A percentile compares a stretch with the other conserved stretches of the same genome.
Conservation (phyloP, 2,888 invertebrate species). For the Cryptophagus acutangulus region DNA sequence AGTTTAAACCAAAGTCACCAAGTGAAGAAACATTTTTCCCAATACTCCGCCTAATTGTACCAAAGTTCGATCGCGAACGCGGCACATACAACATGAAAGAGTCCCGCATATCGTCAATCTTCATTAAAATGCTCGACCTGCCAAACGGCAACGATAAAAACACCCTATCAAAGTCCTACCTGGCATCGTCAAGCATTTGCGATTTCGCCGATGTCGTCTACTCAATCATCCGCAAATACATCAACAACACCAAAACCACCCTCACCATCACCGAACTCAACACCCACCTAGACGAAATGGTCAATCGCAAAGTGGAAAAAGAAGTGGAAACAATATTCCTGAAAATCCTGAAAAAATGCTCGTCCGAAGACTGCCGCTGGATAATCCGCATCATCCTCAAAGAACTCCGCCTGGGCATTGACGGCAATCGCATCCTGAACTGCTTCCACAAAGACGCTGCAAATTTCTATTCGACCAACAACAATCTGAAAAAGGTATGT, state of each 20-base stretch:
- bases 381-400: constrained; percentile 83
- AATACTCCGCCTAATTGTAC: constrained; percentile 72
- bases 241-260: constrained; percentile 45
- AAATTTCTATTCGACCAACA: constrained; percentile 66
- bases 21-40: constrained; percentile 54
- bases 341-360: constrained; percentile 61
- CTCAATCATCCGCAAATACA: constrained; percentile 60
- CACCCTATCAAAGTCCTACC: constrained; percentile 51
- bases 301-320: constrained; percentile 59
- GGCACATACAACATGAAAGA: constrained; percentile 81
- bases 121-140: constrained; percentile 72
- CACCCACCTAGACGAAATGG: constrained; percentile 67
- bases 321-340: constrained; percentile 62
- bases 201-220: constrained; percentile 82
- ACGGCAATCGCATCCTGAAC: constrained; percentile 63
- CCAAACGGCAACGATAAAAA: constrained; percentile 57
- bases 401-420: constrained; percentile 72
- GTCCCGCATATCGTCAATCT: constrained; percentile 63
- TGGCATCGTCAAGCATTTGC: constrained; percentile 46
- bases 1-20: constrained; percentile 45
- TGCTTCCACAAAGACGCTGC: constrained; percentile 77
- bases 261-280: constrained; percentile 71
- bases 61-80: constrained; percentile 72
- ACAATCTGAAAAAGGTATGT: constrained; percentile 63
- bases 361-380: constrained; percentile 78